phyloP scores from a whole-genome alignment of 2,888 invertebrate species.

The Acronicta leporina region DNA sequence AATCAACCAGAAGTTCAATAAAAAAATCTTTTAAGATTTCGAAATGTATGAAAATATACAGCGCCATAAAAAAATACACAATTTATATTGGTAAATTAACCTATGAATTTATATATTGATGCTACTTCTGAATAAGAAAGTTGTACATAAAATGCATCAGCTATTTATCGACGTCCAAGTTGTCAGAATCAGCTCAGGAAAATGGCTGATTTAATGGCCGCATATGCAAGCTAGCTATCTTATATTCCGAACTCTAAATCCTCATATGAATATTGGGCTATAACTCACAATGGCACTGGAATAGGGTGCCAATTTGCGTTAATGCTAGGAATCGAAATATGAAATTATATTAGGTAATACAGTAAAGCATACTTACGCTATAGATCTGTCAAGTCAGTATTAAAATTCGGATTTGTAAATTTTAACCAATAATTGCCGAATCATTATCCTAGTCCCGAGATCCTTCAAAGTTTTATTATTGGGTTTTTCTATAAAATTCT shows the following conservation, averaged over 20 bases:
- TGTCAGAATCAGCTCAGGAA: conserved; percentile 33
- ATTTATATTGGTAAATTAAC: conserved; percentile 35
- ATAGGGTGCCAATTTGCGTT: conserved; percentile 12
- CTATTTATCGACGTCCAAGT: conserved; percentile 39
- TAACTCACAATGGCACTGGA: conserved; percentile 20
- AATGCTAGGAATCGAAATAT: neutral
- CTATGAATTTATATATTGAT: conserved; percentile 27
- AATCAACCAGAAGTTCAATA: neutral
- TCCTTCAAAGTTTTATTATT: too few relatives aligned
- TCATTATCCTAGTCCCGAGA: too few relatives aligned
- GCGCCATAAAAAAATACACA: conserved; percentile 26
- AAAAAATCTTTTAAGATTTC: neutral
- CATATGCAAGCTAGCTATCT: conserved; percentile 12
- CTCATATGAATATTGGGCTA: conserved; percentile 18
- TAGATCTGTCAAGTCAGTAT: too few relatives aligned
- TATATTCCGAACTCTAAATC: conserved; percentile 25
- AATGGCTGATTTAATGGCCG: conserved; percentile 40
- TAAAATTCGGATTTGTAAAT: too few relatives aligned
- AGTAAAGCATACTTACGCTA: too few relatives aligned
- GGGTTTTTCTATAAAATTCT: too few relatives aligned
- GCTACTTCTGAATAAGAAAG: conserved; percentile 40
- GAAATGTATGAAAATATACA: conserved; percentile 25
- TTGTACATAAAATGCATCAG: conserved; percentile 44
- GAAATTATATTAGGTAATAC: too few relatives aligned
- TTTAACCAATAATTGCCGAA: too few relatives aligned